These are phyloP conservation scores for Pristionchus mayeri DNA, from an alignment of 2,888 invertebrate genomes.

Conservation along the genomic window DNA sequence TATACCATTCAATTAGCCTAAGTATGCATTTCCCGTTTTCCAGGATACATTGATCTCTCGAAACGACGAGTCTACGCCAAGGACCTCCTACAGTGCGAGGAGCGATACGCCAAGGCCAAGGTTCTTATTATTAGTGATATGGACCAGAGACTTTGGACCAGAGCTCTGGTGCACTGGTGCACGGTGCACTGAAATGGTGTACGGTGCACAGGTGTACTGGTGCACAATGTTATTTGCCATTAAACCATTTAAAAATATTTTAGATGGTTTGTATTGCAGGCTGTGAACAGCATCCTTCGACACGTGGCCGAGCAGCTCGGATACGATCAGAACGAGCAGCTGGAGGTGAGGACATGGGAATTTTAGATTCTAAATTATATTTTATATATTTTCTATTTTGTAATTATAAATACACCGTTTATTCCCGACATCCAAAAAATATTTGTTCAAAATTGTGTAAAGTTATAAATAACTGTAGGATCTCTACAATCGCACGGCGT, in stretches of 20 bases:
- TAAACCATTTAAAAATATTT: background rate
- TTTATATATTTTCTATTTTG: background rate
- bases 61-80: conserved; percentile 98
- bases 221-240: background rate
- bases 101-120: conserved; percentile 89
- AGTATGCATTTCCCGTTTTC: too few species aligned
- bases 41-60: conserved; percentile 98
- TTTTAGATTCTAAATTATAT: conserved; percentile 78
- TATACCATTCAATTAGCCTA: background rate
- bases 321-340: conserved; percentile 90
- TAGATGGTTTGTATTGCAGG: conserved; percentile 56
- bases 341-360: conserved; percentile 88
- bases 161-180: too few species aligned
- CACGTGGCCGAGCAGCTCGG: conserved; percentile 95
- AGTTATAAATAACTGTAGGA: background rate
- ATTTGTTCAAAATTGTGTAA: background rate
- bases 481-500: conserved; percentile 86
- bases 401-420: background rate
- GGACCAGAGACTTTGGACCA: too few species aligned
- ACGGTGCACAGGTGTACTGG: too few species aligned
- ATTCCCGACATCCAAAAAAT: background rate
- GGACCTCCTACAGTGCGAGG: conserved; percentile 97
- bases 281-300: conserved; percentile 92
- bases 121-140: conserved; percentile 47
- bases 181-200: too few species aligned